A percentile compares a stretch with the other conserved stretches of the same genome.
These are phyloP conservation scores for Gopherus evgoodei DNA, from an alignment of 2,113 vertebrate species.

Conservation along the genomic window DNA sequence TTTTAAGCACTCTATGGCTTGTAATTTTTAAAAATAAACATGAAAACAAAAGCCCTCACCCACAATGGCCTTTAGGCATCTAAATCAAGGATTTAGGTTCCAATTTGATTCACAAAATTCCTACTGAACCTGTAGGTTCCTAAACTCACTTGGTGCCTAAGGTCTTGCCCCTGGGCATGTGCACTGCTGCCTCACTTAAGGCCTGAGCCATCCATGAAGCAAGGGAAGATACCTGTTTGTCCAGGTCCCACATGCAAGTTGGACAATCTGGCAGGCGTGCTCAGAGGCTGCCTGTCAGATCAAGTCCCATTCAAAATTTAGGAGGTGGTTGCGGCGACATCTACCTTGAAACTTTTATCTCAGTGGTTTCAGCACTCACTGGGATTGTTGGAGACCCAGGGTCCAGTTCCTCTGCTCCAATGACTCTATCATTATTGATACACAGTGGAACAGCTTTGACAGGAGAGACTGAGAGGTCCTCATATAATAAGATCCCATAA, in stretches of 20 bases:
- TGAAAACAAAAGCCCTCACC: background rate
- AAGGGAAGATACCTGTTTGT: background rate
- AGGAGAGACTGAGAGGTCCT: background rate
- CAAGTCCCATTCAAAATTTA: background rate
- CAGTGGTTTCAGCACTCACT: background rate
- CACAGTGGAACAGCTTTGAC: background rate
- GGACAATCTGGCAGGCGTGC: background rate
- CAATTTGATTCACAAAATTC: background rate
- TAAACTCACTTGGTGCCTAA: background rate
- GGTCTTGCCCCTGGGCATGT: background rate
- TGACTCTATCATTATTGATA: background rate
- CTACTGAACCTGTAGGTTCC: background rate
- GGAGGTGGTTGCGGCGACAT: background rate
- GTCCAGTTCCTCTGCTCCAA: background rate
- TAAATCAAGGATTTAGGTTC: background rate
- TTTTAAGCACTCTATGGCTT: background rate
- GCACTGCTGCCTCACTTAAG: background rate
- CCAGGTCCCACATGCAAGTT: background rate
- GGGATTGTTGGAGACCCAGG: background rate
- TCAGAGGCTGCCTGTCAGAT: background rate
- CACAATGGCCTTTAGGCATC: background rate
- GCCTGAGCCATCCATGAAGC: background rate
- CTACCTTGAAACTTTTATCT: background rate
- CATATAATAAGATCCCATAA: background rate
- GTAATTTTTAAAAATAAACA: background rate